Base-by-base conservation (phyloP, 2,113 vertebrate genomes). In the Nothobranchius furzeri region DNA sequence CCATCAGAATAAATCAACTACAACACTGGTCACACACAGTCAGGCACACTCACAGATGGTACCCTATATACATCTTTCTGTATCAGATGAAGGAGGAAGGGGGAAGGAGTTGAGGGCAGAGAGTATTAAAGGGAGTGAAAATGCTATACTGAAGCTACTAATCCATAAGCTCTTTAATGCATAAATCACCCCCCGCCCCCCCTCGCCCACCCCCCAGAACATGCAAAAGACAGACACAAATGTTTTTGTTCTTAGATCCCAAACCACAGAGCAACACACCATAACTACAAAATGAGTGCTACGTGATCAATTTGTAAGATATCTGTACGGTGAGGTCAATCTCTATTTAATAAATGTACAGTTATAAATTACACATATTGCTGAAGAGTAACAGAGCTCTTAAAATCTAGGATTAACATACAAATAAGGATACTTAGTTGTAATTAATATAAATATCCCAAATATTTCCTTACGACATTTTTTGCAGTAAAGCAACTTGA, bases 131-230 rank as follows among this genome's bases (percentile, higher is more conserved):
- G 60, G 73, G 40, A 60, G 46, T 79, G 64, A 66, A 65, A 62
- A 40, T 62, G 77, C 78, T 85, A 85, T 72, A 60, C 71, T 76
- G n/a, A 15, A 60, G 71, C 59, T 73, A 77, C 79, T 86, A 86
- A 87, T 87, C 83, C 75, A 83, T 83, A 80, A 84, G 70, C 85
- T 80, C 75, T 87, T 76, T 60, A 85, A 57, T 69, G 57, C 61
- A 70, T 20, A 51, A 55, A 30, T 13, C 53, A 20, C 37, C 75
- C 72, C 64, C 60, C 20, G 1, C 20, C 20, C 20, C 20, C 20
- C 20, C 20, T 20, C 20, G 20, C 20, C 75, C 75, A 1, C 37
- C 37, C 43, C 75, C 77, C 60, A 35, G 51, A 52, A 53, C 36
- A 17, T 56, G 47, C 48, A 17, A 14, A 49, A 67, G 9, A 63